Percentiles rank a stretch among this genome's conserved stretches.
Evolutionary conservation across 2,888 invertebrate genomes (phyloP).

Genomic region (Cerceris ruficornis): DNA sequence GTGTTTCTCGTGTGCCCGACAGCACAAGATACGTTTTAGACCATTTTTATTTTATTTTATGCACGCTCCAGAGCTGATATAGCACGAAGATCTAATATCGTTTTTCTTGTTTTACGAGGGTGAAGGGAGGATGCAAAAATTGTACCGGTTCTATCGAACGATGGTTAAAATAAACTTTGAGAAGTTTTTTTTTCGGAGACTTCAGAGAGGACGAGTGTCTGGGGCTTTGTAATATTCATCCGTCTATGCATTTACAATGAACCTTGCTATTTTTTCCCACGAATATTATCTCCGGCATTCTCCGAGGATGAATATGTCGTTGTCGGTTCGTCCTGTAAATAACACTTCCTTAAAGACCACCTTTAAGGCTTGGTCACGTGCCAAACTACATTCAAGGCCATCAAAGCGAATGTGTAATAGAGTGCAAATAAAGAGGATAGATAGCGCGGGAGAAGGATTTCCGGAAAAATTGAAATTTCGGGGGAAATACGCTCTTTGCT

Average conservation of each 20-base stretch:
- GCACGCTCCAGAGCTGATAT: too few species aligned
- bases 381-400: conserved; percentile 16
- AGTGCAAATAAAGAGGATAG: neutral
- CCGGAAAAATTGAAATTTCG: conserved; percentile 5
- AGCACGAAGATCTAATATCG: neutral
- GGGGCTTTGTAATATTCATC: conserved; percentile 27
- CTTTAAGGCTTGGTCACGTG: conserved; percentile 26
- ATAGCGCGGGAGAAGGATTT: neutral
- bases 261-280: conserved; percentile 34
- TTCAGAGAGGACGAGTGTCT: neutral
- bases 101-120: neutral
- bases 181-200: too few species aligned
- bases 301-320: conserved; percentile 31
- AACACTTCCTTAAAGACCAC: conserved; percentile 37
- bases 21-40: neutral
- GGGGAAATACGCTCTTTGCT: too few species aligned
- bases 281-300: conserved; percentile 2
- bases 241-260: conserved; percentile 26
- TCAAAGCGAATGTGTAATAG: neutral
- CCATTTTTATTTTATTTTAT: neutral
- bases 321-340: conserved; percentile 35
- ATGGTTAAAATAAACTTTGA: too few species aligned
- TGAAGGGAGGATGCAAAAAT: too few species aligned
- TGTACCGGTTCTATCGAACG: too few species aligned
- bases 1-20: neutral